phyloP scores from a whole-genome alignment of 23 tunicate species.

The Oikopleura albicans region DNA sequence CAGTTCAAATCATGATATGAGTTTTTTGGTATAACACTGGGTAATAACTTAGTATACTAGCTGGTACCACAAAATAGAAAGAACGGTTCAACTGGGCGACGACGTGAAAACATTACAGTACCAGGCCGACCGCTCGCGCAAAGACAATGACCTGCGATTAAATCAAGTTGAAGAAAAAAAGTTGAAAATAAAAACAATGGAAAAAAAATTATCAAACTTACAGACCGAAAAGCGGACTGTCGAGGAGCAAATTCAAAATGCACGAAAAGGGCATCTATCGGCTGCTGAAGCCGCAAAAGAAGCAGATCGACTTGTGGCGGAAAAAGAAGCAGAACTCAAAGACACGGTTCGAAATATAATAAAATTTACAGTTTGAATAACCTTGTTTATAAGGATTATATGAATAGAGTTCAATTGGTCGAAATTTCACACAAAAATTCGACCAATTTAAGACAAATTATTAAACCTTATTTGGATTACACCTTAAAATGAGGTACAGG shows the following conservation, averaged over 20 bases:
- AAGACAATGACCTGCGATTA: not conserved
- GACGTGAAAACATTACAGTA: slow-evolving; percentile 11
- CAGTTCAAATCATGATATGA: too few species aligned
- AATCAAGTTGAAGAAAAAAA: not conserved
- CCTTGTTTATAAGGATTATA: too few species aligned
- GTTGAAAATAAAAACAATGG: not conserved
- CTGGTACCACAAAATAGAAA: not conserved
- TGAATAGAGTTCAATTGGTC: too few species aligned
- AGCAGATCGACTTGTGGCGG: not conserved
- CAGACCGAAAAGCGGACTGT: not conserved
- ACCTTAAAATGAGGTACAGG: too few species aligned
- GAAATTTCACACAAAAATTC: too few species aligned
- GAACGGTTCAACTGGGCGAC: not conserved
- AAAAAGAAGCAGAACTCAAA: not conserved
- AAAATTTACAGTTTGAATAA: too few species aligned
- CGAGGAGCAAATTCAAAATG: not conserved
- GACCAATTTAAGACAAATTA: too few species aligned
- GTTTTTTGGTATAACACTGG: not conserved
- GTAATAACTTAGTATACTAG: too few species aligned
- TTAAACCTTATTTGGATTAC: too few species aligned
- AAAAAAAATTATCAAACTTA: not conserved
- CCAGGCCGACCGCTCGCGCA: not conserved
- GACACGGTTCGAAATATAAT: too few species aligned
- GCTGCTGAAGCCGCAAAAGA: slow-evolving; percentile 6
- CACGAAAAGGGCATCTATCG: not conserved